phyloP scores from a whole-genome alignment of 2,113 vertebrate genomes.

The Alexandromys fortis region DNA sequence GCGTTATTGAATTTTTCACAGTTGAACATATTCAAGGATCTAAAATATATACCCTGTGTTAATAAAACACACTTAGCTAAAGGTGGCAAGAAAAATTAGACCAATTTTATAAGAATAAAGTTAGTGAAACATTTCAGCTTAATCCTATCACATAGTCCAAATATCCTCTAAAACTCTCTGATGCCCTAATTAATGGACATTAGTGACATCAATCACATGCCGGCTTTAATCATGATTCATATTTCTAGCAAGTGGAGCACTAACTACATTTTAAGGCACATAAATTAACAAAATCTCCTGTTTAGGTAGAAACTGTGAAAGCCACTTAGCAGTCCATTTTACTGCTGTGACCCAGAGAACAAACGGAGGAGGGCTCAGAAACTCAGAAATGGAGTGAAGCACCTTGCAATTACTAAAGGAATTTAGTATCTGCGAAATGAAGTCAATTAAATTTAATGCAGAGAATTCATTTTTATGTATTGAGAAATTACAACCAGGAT shows the following conservation, averaged over 20 bases:
- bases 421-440: not conserved
- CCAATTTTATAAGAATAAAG: slow-evolving; percentile 69
- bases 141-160: slow-evolving; percentile 58
- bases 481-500: not conserved
- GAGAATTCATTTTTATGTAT: not conserved
- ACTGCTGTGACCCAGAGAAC: not conserved
- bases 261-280: not conserved
- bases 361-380: not conserved
- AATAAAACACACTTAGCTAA: slow-evolving; percentile 55
- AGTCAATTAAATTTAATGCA: not conserved
- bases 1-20: not conserved
- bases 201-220: slow-evolving; percentile 53
- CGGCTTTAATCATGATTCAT: slow-evolving; percentile 57
- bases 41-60: slow-evolving; percentile 16
- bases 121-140: slow-evolving; percentile 62
- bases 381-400: not conserved
- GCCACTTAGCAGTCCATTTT: not conserved
- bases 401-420: not conserved
- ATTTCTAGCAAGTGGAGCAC: not conserved
- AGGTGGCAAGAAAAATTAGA: slow-evolving; percentile 13
- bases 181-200: slow-evolving; percentile 70
- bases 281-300: slow-evolving; percentile 32
- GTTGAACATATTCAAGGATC: not conserved
- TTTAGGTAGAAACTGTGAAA: not conserved
- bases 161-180: slow-evolving; percentile 64